Base-by-base conservation (phyloP, 2,888 invertebrate species). In the Agrochola macilenta region DNA sequence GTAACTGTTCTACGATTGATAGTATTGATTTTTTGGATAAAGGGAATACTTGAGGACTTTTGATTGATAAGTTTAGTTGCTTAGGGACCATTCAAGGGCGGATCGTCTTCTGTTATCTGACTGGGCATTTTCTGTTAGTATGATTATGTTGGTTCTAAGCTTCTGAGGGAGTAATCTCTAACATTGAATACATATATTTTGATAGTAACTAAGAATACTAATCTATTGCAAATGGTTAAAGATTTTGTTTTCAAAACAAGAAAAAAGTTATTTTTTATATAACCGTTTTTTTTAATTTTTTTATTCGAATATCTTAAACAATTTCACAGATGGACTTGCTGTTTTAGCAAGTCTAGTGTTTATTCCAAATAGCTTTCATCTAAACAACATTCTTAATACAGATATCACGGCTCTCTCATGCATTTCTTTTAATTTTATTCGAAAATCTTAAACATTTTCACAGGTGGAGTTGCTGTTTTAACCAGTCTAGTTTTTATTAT, bases 21-120 rank as follows among this genome's bases (percentile, higher is more conserved):
- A 72, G 49, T 84, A 88, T 86, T 84, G 86, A 83, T 87, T 84
- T 83, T 83, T 86, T 76, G 76, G 57, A 69, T 83, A 83, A 73
- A 79, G 64, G 52, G 84, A 86, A 78, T 83, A 43, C 58, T 83
- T 78, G 69, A 78, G 43, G 64, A 80, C 63, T 75, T 86, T 78
- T 78, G 81, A 85, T 83, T 86, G 77, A 86, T 83, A 86, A 82
- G 83, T 76, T 79, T 65, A 76, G 76, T 87, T 87, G 76, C 77
- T 78, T 69, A 49, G 76, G 76, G 74, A 80, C 54, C 61, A 52
- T 74, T 82, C 69, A 43, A 76, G 58, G 71, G 49, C 73, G 70
- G 49, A 46, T 52, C 60, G 68, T 46, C 57, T 74, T 81, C 35
- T 26, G n/a, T 54, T 69, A 71, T 70, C 43, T 64, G 52, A 26